phyloP scores from a whole-genome alignment of 2,888 invertebrate genomes.

The Drosophila pegasa region DNA sequence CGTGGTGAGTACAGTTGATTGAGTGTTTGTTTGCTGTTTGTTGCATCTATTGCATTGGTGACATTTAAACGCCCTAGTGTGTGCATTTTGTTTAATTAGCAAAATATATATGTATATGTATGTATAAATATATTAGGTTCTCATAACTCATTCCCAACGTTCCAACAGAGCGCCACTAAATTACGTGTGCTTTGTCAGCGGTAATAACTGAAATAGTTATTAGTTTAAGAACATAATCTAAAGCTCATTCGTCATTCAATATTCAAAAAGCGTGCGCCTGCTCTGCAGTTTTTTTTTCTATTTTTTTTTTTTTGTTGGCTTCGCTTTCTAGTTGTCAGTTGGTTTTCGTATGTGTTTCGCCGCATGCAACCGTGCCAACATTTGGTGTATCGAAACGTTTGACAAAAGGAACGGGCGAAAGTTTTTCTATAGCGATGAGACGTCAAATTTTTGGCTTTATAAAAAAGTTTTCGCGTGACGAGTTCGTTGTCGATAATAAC shows the following conservation, averaged over 20 bases:
- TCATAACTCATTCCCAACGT: constrained; percentile 41
- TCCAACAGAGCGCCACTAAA: constrained; percentile 28
- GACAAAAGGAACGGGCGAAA: constrained; percentile 74
- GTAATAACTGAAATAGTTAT: constrained; percentile 24
- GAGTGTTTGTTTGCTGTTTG: neutral
- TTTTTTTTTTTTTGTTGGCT: constrained; percentile 50
- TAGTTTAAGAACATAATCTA: constrained; percentile 8
- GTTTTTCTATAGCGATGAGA: constrained; percentile 79
- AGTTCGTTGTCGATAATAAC: constrained; percentile 70
- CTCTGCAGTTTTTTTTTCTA: constrained; percentile 25
- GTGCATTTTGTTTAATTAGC: constrained; percentile 48
- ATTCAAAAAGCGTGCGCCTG: constrained; percentile 61
- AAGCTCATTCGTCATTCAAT: constrained; percentile 32
- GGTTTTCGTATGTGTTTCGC: constrained; percentile 38
- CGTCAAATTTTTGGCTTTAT: constrained; percentile 75
- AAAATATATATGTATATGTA: constrained; percentile 11
- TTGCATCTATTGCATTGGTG: constrained; percentile 11
- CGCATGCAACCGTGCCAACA: constrained; percentile 62
- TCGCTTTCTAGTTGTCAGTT: constrained; percentile 38
- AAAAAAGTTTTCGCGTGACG: constrained; percentile 68
- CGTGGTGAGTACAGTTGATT: constrained; percentile 41
- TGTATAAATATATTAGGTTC: constrained; percentile 26
- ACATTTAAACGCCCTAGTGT: constrained; percentile 22
- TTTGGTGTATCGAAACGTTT: constrained; percentile 64
- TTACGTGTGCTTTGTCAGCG: constrained; percentile 29